Evolutionary conservation across 2,888 invertebrate genomes (phyloP), one percentile per base, ranked within the genome.

Genomic region (Unio pictorum): DNA sequence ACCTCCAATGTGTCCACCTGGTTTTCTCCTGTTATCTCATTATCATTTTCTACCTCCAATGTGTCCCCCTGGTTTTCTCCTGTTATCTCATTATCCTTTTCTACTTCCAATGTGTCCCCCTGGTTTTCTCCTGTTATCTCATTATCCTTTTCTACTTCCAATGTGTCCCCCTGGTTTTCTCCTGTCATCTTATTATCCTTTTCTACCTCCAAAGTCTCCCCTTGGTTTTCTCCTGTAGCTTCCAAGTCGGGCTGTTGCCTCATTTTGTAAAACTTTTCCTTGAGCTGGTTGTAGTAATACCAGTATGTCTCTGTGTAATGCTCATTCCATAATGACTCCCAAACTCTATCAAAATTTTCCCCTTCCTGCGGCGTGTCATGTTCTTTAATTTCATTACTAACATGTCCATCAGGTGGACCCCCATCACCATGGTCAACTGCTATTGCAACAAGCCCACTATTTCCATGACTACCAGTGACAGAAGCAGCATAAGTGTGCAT

Each of bases 261-360:
- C 45, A 45, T 45, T 45, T 45, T 57, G 59, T 76, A 66, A 64
- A 81, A 80, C 61, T 78, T 74, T 30, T 73, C 76, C 30, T 67
- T 64, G 76, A 83, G 86, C 71, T 83, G 78, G 64, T 78, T 86
- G 69, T 82, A 84, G 66, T 82, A 84, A 65, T 83, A 84, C 85
- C 85, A 86, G 67, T 86, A 87, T 8, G 76, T 77, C 67, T 86
- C 87, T 55, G 78, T 81, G 60, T 82, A 85, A 67, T 88, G 87
- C 69, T 87, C 86, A 66, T 85, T 81, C 88, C 88, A 88, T 55
- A 88, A 72, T 15, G 79, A 81, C 64, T 78, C 73, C 88, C 86
- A 87, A 62, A 76, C 78, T 64, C 79, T 67, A 66, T 75, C 75
- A 68, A 73, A 72, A 64, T 75, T 67, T 18, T 75, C 76, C 28